A percentile compares a stretch with the other conserved stretches of the same genome.
Evolutionary conservation across 2,113 vertebrate species (phyloP).

Genomic region (Abramis brama): DNA sequence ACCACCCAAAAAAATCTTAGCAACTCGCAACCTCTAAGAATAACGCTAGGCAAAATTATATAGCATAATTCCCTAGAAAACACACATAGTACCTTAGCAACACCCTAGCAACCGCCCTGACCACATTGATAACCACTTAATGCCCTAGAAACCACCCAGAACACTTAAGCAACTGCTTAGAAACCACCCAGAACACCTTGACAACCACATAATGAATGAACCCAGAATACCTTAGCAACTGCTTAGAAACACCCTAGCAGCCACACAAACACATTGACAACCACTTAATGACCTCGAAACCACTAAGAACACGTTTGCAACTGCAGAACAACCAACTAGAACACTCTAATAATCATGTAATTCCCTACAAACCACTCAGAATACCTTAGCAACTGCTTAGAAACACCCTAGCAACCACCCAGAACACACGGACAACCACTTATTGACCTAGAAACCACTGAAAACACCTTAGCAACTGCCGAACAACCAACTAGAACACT

Average conservation of each 20-base stretch:
- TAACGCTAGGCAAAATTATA: background rate
- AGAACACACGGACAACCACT: too few relatives aligned
- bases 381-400: too few relatives aligned
- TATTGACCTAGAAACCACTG: too few relatives aligned
- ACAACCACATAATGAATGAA: background rate
- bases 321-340: too few relatives aligned
- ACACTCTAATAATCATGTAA: too few relatives aligned
- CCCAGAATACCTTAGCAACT: background rate
- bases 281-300: background rate
- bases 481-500: too few relatives aligned
- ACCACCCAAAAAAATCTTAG: background rate
- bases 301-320: rapidly evolving
- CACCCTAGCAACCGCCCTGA: background rate
- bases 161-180: background rate
- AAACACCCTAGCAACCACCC: too few relatives aligned
- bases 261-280: background rate
- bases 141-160: background rate
- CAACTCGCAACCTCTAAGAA: background rate
- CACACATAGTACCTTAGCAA: background rate
- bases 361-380: background rate
- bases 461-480: too few relatives aligned
- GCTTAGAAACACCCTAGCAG: background rate
- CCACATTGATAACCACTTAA: too few relatives aligned
- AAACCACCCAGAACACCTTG: background rate
- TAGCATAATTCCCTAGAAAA: background rate